phyloP scores from a whole-genome alignment of 1,140 invertebrate species.

The Ceratosolen fusciceps region DNA sequence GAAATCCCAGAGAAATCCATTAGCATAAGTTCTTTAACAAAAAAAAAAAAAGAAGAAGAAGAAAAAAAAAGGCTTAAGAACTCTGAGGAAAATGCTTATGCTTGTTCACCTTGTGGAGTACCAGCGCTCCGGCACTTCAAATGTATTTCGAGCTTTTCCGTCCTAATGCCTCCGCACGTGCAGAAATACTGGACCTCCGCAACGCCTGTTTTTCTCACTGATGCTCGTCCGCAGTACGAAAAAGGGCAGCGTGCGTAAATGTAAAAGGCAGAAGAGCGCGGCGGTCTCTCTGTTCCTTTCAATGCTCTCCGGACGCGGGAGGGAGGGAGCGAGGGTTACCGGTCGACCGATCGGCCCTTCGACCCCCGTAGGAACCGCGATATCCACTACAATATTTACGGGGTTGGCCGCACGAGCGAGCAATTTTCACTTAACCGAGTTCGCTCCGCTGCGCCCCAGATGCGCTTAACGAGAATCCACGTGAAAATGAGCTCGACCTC shows the following conservation, averaged over 20 bases:
- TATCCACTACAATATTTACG: conserved; percentile 56
- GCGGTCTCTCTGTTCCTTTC: neutral
- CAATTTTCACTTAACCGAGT: conserved; percentile 60
- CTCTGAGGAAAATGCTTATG: no score
- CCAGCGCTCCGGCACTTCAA: no score
- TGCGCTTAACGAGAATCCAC: conserved; percentile 49
- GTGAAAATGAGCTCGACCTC: conserved; percentile 54
- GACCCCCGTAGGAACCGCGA: conserved; percentile 48
- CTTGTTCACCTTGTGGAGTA: no score
- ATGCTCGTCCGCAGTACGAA: neutral
- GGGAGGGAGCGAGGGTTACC: neutral
- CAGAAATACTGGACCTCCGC: neutral
- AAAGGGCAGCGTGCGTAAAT: neutral
- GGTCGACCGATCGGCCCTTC: neutral
- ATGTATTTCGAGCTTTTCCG: conserved; percentile 29
- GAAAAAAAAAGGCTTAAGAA: no score
- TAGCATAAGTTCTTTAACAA: no score
- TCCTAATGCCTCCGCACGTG: conserved; percentile 29
- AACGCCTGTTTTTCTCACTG: conserved; percentile 14
- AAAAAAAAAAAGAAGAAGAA: no score
- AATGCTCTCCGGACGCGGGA: neutral
- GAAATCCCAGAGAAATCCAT: no score
- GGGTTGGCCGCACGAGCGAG: conserved; percentile 59
- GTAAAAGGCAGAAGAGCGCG: neutral
- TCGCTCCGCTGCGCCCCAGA: conserved; percentile 55